Conservation (phyloP, 2,888 invertebrate species). For the Coelinius sp. region DNA sequence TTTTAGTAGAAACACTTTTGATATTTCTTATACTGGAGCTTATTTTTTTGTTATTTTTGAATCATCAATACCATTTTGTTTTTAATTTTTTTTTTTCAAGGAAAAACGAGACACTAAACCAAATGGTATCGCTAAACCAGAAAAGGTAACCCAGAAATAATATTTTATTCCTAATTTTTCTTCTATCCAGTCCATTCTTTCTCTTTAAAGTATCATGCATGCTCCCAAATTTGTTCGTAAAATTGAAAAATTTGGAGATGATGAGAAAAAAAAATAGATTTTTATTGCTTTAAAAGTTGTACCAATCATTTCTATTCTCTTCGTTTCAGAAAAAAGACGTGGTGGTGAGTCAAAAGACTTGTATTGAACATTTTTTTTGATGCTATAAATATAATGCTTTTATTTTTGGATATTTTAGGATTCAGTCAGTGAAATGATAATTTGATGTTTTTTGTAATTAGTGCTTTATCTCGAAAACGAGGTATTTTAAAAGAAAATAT, state of each 20-base stretch:
- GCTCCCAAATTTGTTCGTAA: slow-evolving; percentile 10
- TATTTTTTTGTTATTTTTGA: background rate
- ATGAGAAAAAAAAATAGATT: background rate
- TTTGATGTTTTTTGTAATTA: background rate
- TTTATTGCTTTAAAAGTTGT: slow-evolving; percentile 26
- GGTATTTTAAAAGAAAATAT: too few species aligned
- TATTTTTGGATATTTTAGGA: slow-evolving; percentile 19
- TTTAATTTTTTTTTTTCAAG: slow-evolving; percentile 57
- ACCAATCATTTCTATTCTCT: slow-evolving; percentile 41
- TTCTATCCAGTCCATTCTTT: background rate
- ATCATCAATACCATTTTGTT: background rate
- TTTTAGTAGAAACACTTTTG: slow-evolving; percentile 20
- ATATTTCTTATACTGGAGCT: background rate
- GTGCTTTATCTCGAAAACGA: background rate
- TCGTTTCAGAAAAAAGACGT: slow-evolving; percentile 62
- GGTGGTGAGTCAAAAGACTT: slow-evolving; percentile 54
- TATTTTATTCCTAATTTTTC: too few species aligned
- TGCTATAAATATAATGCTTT: slow-evolving; percentile 29
- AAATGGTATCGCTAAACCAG: slow-evolving; percentile 67
- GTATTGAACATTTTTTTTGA: background rate
- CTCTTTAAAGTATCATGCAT: background rate
- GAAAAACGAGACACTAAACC: slow-evolving; percentile 62
- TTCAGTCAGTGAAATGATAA: too few species aligned
- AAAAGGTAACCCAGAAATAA: slow-evolving; percentile 66
- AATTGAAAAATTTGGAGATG: background rate